These are phyloP conservation scores for Girardia tigrina DNA, from an alignment of 2,888 invertebrate species.

Conservation along the genomic window DNA sequence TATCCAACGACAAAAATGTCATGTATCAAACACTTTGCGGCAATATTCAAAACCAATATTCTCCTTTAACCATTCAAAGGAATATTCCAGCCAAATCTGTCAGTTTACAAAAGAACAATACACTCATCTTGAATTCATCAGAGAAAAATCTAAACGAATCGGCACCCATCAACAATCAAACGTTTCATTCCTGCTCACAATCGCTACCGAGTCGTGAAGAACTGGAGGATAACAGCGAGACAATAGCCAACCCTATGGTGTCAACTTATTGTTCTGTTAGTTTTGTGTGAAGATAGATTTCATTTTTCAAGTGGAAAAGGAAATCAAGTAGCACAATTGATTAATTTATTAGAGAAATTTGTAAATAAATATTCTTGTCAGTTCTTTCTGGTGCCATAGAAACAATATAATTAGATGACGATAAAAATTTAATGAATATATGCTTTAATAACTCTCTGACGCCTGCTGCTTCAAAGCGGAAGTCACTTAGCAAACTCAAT, in stretches of 20 bases:
- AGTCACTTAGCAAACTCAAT: constrained; percentile 23
- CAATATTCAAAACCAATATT: neutral
- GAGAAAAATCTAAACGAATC: neutral
- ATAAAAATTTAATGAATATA: neutral
- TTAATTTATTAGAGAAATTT: neutral
- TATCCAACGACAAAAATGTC: neutral
- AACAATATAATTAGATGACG: neutral
- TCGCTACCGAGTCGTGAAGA: neutral
- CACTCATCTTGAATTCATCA: neutral
- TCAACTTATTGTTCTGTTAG: neutral
- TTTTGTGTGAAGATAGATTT: neutral
- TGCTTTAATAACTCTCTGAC: constrained; percentile 4
- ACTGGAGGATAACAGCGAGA: neutral
- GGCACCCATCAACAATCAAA: neutral
- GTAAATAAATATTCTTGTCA: constrained; percentile 10
- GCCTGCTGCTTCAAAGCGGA: constrained; percentile 23
- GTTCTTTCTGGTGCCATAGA: neutral
- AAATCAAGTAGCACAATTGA: neutral
- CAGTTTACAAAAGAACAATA: neutral
- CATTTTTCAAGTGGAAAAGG: neutral
- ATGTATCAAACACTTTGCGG: neutral
- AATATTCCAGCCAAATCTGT: neutral
- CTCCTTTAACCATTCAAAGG: neutral
- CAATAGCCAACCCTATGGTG: constrained; percentile 1
- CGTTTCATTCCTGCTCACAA: constrained; percentile 6